phyloP scores from a whole-genome alignment of 2,113 vertebrate species.

The Kryptolebias marmoratus region DNA sequence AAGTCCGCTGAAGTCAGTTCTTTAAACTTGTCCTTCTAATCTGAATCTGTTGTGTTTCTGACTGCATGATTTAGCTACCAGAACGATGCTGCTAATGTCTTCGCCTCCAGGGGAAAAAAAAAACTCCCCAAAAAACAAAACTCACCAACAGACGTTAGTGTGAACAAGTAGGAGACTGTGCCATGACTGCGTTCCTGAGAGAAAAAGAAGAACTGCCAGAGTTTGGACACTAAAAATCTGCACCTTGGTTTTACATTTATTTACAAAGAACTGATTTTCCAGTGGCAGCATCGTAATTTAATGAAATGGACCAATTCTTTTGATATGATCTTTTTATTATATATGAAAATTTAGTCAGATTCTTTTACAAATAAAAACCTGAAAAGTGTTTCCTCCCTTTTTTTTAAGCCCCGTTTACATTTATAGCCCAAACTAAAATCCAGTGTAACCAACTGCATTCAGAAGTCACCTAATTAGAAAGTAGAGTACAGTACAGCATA shows the following conservation, averaged over 20 bases:
- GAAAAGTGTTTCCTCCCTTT: too few species aligned
- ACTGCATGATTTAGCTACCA: conserved; percentile 59
- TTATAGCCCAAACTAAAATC: too few species aligned
- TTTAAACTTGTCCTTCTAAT: conserved; percentile 57
- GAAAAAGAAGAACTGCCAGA: not conserved
- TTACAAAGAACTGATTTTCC: not conserved
- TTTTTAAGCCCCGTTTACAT: too few species aligned
- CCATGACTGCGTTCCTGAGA: not conserved
- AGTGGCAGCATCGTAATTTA: too few species aligned
- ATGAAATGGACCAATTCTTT: too few species aligned
- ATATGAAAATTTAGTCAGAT: too few species aligned
- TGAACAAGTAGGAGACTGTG: conserved; percentile 8
- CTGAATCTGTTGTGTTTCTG: conserved; percentile 51
- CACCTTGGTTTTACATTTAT: not conserved
- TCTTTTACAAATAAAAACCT: too few species aligned
- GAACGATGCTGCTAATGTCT: conserved; percentile 47
- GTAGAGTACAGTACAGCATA: too few species aligned
- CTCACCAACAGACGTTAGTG: not conserved
- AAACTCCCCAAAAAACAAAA: not conserved
- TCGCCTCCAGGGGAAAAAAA: conserved; percentile 11
- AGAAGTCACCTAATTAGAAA: too few species aligned
- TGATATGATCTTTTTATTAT: too few species aligned
- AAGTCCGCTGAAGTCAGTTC: conserved; percentile 45
- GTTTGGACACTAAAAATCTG: not conserved
- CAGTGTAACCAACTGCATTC: too few species aligned